Evolutionary conservation across 2,797 vertebrate species (phyloP).

Genomic region (Enteromius mattozi): DNA sequence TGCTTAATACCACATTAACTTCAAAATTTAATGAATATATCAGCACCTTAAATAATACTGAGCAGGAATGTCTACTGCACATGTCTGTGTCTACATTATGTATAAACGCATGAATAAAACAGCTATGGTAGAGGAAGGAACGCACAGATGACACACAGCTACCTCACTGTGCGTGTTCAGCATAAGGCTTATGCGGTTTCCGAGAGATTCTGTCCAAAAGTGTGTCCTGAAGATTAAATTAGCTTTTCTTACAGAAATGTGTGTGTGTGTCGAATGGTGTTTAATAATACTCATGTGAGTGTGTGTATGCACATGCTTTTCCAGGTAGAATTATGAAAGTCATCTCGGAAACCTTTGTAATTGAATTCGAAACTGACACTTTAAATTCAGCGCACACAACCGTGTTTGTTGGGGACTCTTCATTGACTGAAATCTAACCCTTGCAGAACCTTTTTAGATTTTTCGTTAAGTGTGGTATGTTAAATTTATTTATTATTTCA

Average conservation of each 20-base stretch:
- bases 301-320: not conserved
- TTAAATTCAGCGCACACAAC: not conserved
- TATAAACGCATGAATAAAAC: conserved; percentile 24
- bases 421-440: not conserved
- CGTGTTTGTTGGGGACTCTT: not conserved
- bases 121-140: not conserved
- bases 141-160: not conserved
- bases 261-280: not conserved
- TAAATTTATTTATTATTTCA: conserved; percentile 1
- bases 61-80: conserved; percentile 3
- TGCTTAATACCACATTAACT: not conserved
- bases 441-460: not conserved
- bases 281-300: conserved; percentile 1
- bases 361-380: not conserved
- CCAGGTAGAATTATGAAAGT: not conserved
- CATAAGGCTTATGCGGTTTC: not conserved
- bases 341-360: not conserved
- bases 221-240: not conserved
- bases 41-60: conserved; percentile 20
- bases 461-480: not conserved
- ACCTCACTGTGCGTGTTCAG: conserved; percentile 2
- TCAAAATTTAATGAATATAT: conserved; percentile 9
- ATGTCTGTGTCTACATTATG: conserved; percentile 2
- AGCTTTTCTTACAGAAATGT: not conserved
- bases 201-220: not conserved